These are phyloP conservation scores for Amblyornis subalaris DNA, from an alignment of 2,113 vertebrate genomes.

Conservation along the genomic window DNA sequence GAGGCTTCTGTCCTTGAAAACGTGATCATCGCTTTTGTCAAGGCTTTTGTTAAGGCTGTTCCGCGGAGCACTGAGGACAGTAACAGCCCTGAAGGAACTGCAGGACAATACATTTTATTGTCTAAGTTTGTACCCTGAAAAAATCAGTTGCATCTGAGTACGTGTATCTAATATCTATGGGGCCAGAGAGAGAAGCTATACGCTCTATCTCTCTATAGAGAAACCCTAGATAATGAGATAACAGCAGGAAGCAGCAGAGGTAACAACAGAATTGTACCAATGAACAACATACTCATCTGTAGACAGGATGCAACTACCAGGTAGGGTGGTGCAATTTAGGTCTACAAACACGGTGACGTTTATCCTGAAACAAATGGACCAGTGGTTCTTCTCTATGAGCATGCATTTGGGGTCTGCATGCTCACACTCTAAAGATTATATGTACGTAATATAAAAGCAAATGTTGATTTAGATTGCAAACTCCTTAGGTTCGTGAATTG, in stretches of 20 bases:
- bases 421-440: neutral
- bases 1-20: neutral
- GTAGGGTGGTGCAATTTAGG: neutral
- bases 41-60: neutral
- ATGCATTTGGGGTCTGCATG: neutral
- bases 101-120: neutral
- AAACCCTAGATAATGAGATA: neutral
- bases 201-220: neutral
- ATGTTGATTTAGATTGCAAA: neutral
- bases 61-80: neutral
- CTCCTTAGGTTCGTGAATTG: neutral
- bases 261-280: neutral
- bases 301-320: neutral
- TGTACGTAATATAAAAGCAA: neutral
- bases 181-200: neutral
- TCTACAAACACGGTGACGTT: neutral
- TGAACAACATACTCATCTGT: neutral
- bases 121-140: neutral
- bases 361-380: neutral
- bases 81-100: neutral
- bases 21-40: neutral
- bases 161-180: fast-evolving
- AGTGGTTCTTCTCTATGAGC: neutral
- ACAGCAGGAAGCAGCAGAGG: neutral
- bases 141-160: neutral